A percentile compares a stretch with the other conserved stretches of the same genome.
phyloP scores from a whole-genome alignment of 2,888 invertebrate species.

The Cryptus viduatorius region DNA sequence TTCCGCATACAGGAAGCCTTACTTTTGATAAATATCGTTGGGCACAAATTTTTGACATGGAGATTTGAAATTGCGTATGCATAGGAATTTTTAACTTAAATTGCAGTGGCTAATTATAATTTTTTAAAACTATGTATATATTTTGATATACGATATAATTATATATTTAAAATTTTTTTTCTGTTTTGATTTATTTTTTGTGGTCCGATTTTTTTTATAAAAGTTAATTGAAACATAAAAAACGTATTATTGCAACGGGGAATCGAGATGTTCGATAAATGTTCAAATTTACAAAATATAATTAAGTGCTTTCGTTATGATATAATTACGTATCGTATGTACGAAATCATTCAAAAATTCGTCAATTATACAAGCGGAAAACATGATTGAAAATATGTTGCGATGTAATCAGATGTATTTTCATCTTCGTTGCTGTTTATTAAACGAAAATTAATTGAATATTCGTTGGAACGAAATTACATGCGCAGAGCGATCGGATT shows the following conservation, averaged over 20 bases:
- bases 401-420: slow-evolving; percentile 2
- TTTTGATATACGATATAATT: too few relatives aligned
- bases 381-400: slow-evolving; percentile 1
- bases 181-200: too few relatives aligned
- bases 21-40: too few relatives aligned
- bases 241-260: background rate
- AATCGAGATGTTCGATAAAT: background rate
- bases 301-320: background rate
- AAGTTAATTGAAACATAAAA: slow-evolving; percentile 12
- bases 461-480: slow-evolving; percentile 26
- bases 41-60: too few relatives aligned
- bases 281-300: background rate
- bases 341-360: background rate
- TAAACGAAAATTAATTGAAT: slow-evolving; percentile 9
- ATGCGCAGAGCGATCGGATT: slow-evolving; percentile 69
- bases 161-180: too few relatives aligned
- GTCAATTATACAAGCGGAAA: slow-evolving; percentile 3
- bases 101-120: too few relatives aligned
- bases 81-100: too few relatives aligned
- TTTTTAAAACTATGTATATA: too few relatives aligned
- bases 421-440: background rate
- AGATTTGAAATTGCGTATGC: too few relatives aligned
- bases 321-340: background rate
- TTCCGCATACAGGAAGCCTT: too few relatives aligned
- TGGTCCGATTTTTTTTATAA: background rate